Conservation (phyloP, 2,888 invertebrate species). For the Brachyptera risi region DNA sequence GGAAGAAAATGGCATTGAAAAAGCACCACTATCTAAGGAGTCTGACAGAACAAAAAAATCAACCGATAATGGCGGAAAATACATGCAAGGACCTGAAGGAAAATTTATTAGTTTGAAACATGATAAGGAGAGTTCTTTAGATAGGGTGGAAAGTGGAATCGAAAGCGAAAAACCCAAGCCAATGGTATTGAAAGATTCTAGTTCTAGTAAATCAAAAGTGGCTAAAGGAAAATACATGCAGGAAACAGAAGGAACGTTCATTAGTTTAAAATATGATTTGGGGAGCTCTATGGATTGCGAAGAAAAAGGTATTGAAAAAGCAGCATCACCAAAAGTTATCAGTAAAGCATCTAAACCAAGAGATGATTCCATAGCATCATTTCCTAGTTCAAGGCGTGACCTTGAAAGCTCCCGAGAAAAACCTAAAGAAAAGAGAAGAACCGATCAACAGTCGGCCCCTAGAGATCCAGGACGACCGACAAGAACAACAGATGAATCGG, state of each 20-base stretch:
- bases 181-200: not conserved
- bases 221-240: not conserved
- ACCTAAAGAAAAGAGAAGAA: not conserved
- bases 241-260: not conserved
- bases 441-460: not conserved
- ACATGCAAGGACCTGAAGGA: slow-evolving; percentile 4
- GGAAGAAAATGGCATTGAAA: not conserved
- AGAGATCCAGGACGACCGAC: not conserved
- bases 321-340: not conserved
- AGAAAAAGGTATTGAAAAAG: not conserved
- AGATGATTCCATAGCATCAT: not conserved
- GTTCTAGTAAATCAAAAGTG: not conserved
- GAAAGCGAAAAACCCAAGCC: not conserved
- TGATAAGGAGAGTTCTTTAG: not conserved
- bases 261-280: not conserved
- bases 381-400: not conserved
- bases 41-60: not conserved
- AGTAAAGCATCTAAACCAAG: not conserved
- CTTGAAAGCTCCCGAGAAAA: not conserved
- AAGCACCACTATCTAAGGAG: not conserved
- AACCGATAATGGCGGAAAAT: not conserved
- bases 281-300: not conserved
- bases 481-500: not conserved
- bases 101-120: slow-evolving; percentile 3
- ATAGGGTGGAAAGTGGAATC: not conserved